Evolutionary conservation across 2,888 invertebrate genomes (phyloP), one percentile per base, ranked within the genome.

Genomic region (Ischnus inquisitorius): DNA sequence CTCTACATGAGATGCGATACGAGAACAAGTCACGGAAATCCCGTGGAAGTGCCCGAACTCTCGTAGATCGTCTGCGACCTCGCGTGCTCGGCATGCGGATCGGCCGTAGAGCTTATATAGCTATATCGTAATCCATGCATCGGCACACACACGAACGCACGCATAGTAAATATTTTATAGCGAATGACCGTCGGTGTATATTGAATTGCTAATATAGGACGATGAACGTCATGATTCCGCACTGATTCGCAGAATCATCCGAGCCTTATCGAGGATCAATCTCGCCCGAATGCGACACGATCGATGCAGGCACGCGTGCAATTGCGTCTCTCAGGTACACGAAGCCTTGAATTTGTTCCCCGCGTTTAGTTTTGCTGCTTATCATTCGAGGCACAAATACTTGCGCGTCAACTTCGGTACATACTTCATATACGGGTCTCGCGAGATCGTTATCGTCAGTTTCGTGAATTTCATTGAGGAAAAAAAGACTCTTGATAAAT

Each of bases 11-110:
- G 51, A 14, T 39, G 60, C 51, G 43, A 25, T 67, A 39, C 60
- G 57, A 10, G n/a, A 19, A 71, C 28, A 34, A 51, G 46, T 16
- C 48, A 69, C 28, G 71, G 64, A 71, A 79, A 71, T 79, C 41
- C 16, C 54, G 6, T 10, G 46, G 64, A 39, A 64, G 62, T 54
- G 65, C 51, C 64, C 25, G 79, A 65, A 79, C 41, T 79, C 71
- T 64, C 64, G 19, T 64, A 41, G 41, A 69, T 68, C 71, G 67
- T 16, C 65, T 12, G 64, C 51, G 57, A 72, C 64, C 64, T 79
- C 72, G 79, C 71, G 65, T 65, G 72, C 71, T 54, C 72, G 19
- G 65, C 51, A 79, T 72, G 65, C 64, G 43, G 28, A 79, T 65
- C 65, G 65, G 51, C 54, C n/a, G n/a, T 65, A 14, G 14, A 39